phyloP scores from a whole-genome alignment of 2,888 invertebrate genomes.

The Cyrtodaria siliqua region DNA sequence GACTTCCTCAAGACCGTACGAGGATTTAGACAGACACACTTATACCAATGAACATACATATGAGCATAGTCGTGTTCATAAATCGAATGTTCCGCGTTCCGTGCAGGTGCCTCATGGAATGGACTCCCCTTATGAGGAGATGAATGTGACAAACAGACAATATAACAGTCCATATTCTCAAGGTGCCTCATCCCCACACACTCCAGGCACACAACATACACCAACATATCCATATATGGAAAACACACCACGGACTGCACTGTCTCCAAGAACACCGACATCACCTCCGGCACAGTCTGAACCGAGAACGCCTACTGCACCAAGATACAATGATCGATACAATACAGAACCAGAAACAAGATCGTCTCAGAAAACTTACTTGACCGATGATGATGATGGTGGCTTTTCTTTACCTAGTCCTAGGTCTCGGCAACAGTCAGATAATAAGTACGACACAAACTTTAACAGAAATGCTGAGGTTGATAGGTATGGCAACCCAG shows the following conservation, averaged over 20 bases:
- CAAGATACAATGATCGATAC: conserved; percentile 22
- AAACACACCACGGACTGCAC: not conserved
- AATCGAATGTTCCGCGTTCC: not conserved
- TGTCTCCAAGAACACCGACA: conserved; percentile 17
- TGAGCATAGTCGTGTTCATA: conserved; percentile 7
- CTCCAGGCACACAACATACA: not conserved
- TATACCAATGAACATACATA: conserved; percentile 29
- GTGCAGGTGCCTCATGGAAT: conserved; percentile 7
- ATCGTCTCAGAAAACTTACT: conserved; percentile 41
- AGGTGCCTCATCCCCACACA: not conserved
- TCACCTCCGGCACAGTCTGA: not conserved
- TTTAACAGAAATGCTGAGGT: conserved; percentile 20
- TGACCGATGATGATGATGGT: conserved; percentile 54
- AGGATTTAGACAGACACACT: conserved; percentile 12
- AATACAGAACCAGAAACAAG: conserved; percentile 25
- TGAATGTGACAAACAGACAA: conserved; percentile 12
- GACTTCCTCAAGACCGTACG: conserved; percentile 10
- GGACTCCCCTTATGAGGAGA: conserved; percentile 25
- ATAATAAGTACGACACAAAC: conserved; percentile 39
- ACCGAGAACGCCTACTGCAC: not conserved
- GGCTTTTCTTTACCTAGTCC: conserved; percentile 27
- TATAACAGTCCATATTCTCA: not conserved
- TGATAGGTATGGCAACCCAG: conserved; percentile 31
- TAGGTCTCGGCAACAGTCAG: conserved; percentile 6
- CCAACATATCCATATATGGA: not conserved